Evolutionary conservation across 2,888 invertebrate genomes (phyloP).

Genomic region (Apamea sordens): DNA sequence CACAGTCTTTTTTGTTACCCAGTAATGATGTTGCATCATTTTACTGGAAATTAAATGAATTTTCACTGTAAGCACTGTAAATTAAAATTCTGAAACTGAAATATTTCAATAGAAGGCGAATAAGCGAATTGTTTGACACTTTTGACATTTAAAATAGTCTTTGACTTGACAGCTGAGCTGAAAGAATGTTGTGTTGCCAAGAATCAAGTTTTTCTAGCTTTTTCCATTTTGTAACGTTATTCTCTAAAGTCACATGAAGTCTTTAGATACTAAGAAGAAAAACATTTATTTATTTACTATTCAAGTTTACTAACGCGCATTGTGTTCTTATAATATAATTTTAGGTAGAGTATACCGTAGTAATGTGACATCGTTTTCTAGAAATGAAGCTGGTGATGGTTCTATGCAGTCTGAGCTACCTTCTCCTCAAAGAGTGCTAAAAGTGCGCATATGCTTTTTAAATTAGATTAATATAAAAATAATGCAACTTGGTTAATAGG

Average conservation of each 20-base stretch:
- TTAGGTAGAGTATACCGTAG: background rate
- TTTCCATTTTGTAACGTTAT: background rate
- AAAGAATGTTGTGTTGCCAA: conserved; percentile 34
- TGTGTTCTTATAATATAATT: background rate
- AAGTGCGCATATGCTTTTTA: background rate
- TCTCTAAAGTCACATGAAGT: background rate
- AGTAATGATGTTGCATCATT: conserved; percentile 98
- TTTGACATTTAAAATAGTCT: conserved; percentile 44
- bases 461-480: background rate
- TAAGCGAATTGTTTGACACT: conserved; percentile 49
- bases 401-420: background rate
- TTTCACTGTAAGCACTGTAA: conserved; percentile 33
- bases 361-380: background rate
- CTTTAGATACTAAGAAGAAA: no score
- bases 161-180: conserved; percentile 41
- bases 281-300: background rate
- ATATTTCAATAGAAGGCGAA: conserved; percentile 18
- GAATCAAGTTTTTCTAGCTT: background rate
- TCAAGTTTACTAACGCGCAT: background rate
- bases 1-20: conserved; percentile 99
- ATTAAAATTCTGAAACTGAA: conserved; percentile 44
- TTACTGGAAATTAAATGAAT: conserved; percentile 56
- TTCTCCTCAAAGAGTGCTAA: background rate
- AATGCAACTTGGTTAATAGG: background rate
- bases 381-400: background rate